Evolutionary conservation across 2,888 invertebrate species (phyloP), one percentile per base, ranked within the genome.

Genomic region (Oscheius sp.): DNA sequence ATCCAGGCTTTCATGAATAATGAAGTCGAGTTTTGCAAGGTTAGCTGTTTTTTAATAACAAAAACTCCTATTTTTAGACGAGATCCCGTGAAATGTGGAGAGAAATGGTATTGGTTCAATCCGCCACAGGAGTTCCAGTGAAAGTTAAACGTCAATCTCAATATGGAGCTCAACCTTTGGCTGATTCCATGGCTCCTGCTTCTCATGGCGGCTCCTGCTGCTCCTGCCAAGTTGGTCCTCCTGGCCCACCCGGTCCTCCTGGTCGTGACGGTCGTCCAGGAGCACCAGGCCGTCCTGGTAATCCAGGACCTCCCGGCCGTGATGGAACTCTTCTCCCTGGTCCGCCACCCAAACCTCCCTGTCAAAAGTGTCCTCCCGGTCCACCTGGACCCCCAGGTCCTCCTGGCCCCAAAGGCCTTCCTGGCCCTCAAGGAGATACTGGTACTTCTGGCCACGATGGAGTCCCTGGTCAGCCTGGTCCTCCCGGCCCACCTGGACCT

Each of bases 1-100:
- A 78, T 86, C 33, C 86, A 86, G 70, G 80, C 84, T 39, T 86
- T 80, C 69, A 86, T 86, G 86, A 86, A 84, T 72, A 86, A 82
- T 55, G 86, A 86, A 69, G 85, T 86, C 31, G 85, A 86, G 64
- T 86, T 86, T 71, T 86, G 86, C 76, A 86, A 86, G 80, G 85
- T 84, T 50, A 50, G 64, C 34, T 8, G n/a, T 0, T 66, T 29
- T 68, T 17, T 2, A 17, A 6, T n/a, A 20, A 25, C 10, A 4
- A 17, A 6, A 3, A 23, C 15, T 8, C 8, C 6, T 46, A 2
- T 17, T 63, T 79, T 33, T 69, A 83, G 83, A 84, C 82, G 29
- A 79, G 86, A 33, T 82, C 83, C 17, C 81, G 86, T 29, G 86
- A 86, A 63, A 84, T 86, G 84, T 86, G 86, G 86, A 77, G 80